Base-by-base conservation (phyloP, 2,113 vertebrate species). In the Takifugu flavidus region DNA sequence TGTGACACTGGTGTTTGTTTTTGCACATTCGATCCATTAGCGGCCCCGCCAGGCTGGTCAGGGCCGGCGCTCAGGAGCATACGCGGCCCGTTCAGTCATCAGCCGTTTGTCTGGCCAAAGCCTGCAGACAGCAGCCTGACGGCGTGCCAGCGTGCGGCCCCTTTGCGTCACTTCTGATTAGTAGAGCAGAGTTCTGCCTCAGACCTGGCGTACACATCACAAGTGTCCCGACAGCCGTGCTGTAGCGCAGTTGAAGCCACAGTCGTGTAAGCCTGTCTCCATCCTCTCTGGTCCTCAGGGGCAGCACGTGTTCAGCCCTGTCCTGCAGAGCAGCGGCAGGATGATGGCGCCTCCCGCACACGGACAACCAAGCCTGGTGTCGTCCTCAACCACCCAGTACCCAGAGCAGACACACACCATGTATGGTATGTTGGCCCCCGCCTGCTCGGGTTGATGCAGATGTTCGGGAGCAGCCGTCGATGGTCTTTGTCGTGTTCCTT, bases 401-500 rank as follows among this genome's bases (percentile, higher is more conserved):
- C 94, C 92, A 72, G 97, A 99, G 85, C 96, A 98, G 94, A 95
- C 95, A 55, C 97, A 99, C 89, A 93, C 96, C 54, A 98, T 98
- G 95, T 99, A 98, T 93, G 96, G 95, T 99, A 96, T 70, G 95
- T 91, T 39, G 25, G 11, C 25, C 11, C 26, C 10, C 27, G 20
- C 20, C 20, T 20, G 20, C 20, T 20, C 20, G 20, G 20, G 20
- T 20, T 20, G 20, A 20, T 20, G 20, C 20, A 20, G 20, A 20
- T 20, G 20, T 20, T 20, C 20, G 20, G 20, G 20, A 20, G 20
- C 20, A 20, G 20, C 20, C 20, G 20, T 20, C 20, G 14, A n/a
- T 20, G 14, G 13, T 13, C 3, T 12, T 13, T 13, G 27, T 10
- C 4, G 1, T 28, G 15, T 12, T 7, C 0, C 20, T 49, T 20